Evolutionary conservation across 2,888 invertebrate species (phyloP), one percentile per base, ranked within the genome.

Genomic region (Nysson spinosus): DNA sequence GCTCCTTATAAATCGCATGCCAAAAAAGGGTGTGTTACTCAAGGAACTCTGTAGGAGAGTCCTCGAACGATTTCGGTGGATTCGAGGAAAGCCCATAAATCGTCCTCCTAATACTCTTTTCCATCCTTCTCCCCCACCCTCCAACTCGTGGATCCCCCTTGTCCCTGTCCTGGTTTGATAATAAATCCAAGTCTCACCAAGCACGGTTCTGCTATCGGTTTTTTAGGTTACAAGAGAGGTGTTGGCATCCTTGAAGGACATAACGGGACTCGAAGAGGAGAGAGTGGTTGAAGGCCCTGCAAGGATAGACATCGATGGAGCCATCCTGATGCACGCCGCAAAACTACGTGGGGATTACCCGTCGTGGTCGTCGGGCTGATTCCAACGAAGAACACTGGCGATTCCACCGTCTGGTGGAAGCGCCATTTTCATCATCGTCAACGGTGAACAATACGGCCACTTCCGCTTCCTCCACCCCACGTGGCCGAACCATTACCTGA

Each of bases 401-500:
- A 72, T 64, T 73, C 64, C 57, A 61, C 67, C 64, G 61, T 57
- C 40, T 46, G 64, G 69, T 65, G 68, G 54, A 51, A 56, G 17
- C 67, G 70, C 51, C 61, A 55, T 58, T 62, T 55, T 43, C 67
- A 55, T 69, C 66, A 66, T 49, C 57, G 44, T 64, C 69, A 56
- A 67, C 72, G 67, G 50, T 61, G 57, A 68, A 55, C 50, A 63
- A 51, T 77, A 65, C 78, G 75, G 78, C 82, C 79, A 76, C 78
- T 78, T 77, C 79, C 79, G 78, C 81, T 81, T 76, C 83, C 81
- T 79, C 84, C 84, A 83, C 85, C 83, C 81, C 81, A 84, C 85
- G 84, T 85, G 83, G 85, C 79, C 82, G 85, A 83, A 83, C 78
- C 76, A 84, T 80, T 75, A 85, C 83, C 85, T 85, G 81, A 85